These are phyloP conservation scores for Cotesia vestalis DNA, from an alignment of 1,140 invertebrate species.

Conservation along the genomic window DNA sequence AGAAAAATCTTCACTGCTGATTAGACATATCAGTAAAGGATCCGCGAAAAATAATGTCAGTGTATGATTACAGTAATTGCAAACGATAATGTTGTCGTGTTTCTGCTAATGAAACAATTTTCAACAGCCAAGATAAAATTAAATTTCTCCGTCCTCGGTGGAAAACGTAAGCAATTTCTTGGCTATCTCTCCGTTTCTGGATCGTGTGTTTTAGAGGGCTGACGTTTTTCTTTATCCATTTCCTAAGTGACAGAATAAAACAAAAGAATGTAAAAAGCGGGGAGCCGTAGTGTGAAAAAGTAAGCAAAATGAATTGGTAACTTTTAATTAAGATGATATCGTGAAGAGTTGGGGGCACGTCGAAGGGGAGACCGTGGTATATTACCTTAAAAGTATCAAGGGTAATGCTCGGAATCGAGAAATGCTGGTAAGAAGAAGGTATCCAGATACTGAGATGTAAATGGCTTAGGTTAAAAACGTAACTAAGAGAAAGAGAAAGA, in stretches of 20 bases:
- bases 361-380: conserved; percentile 19
- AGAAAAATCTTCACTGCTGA: too few relatives aligned
- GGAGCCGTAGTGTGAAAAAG: conserved; percentile 42
- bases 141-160: too few relatives aligned
- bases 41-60: too few relatives aligned
- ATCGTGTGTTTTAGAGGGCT: too few relatives aligned
- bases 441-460: conserved; percentile 33
- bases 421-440: neutral
- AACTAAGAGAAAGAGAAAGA: conserved; percentile 46
- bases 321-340: conserved; percentile 68
- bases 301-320: conserved; percentile 65
- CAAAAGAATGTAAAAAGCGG: conserved; percentile 54
- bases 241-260: conserved; percentile 45
- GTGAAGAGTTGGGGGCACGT: conserved; percentile 31
- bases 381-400: neutral
- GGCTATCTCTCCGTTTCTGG: too few relatives aligned
- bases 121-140: too few relatives aligned
- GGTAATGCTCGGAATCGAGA: conserved; percentile 1
- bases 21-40: too few relatives aligned
- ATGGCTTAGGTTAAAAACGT: conserved; percentile 48
- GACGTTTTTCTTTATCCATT: conserved; percentile 34
- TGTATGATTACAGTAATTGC: too few relatives aligned
- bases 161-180: too few relatives aligned
- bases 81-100: too few relatives aligned
- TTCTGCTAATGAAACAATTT: too few relatives aligned